Evolutionary conservation across 2,113 vertebrate genomes (phyloP), one percentile per base, ranked within the genome.

Genomic region (Rhombomys opimus): DNA sequence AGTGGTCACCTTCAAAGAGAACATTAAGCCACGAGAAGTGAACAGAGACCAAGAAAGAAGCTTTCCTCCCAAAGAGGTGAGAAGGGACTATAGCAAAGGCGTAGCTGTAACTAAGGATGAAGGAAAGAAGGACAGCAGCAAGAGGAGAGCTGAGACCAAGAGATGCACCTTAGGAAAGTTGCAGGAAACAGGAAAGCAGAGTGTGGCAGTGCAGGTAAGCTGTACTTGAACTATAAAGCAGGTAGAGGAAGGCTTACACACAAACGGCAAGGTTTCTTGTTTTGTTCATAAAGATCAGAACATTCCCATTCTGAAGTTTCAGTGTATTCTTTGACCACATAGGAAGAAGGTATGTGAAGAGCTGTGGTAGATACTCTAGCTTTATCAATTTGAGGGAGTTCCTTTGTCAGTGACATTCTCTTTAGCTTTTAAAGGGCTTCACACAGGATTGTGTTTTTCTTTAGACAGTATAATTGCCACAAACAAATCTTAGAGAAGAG

Each of bases 1-100:
- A 1, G 98, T 99, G 96, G 99, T 99, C 96, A 99, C 99, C 1
- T 99, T 99, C 98, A 99, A 99, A 96, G 99, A 99, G 98, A 99
- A 99, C 97, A 99, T 99, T 98, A 99, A 99, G 97, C 99, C 99
- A 11, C 97, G 99, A 54, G 99, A 99, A 96, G 98, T 98, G 90
- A 99, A 98, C 98, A 99, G 99, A 77, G 99, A 99, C 17, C 98
- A 98, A 8, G 98, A 97, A 23, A 98, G 99, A 75, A 98, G 96
- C 97, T 99, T 99, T 68, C 98, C 99, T 41, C 98, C 97, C 84
- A 99, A 99, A 96, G 99, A 99, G 77, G 97, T 98, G 23, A 99
- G 99, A 87, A 97, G 99, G 88, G 99, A 99, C 98, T 99, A 98
- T 97, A 97, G 80, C 97, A 99, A 99, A 98, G 99, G 98, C 95